Evolutionary conservation across 2,797 vertebrate genomes (phyloP), one percentile per base, ranked within the genome.

Genomic region (Syngnathus acus): DNA sequence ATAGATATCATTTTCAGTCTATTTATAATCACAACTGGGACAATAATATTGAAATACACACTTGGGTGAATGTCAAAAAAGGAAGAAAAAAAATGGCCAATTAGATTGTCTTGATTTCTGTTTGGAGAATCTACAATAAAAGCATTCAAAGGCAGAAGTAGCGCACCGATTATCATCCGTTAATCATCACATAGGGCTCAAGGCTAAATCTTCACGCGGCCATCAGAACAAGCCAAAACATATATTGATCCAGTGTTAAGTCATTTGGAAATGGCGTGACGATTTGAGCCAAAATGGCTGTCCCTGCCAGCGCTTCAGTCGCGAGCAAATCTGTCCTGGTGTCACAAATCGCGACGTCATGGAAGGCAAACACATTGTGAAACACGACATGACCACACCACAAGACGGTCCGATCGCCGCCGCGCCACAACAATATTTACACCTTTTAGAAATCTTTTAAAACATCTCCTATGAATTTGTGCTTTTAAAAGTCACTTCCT

Each of bases 371-470:
- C 59, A 60, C 19, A 60, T 40, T 40, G 38, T 40, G 37, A 60
- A 60, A 60, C 7, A 60, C 7, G 19, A 58, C 55, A 9, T 38
- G 26, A 58, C 55, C 14, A 39, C 38, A 40, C 32, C 32, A 50
- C 48, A 7, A 50, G 6, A n/a, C 48, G 45, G 13, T 47, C 45
- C 14, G 47, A 48, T 19, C 55, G 26, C 13, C 1, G 32, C 57
- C 32, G 39, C 37, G 16, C 58, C 58, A n/a, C 58, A 2, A 85
- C 80, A 72, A 78, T 89, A 88, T 88, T 79, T 87, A 88, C 86
- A 89, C 54, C 6, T 6, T 21, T 61, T 42, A 42, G 21, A 62
- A 26, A 16, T 26, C 23, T 26, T n/a, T 47, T 9, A 62, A 62
- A 62, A 62, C 42, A 9, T 62, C 21, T 45, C 21, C 6, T 45